These are phyloP conservation scores for Epizoanthus scotinus DNA, from an alignment of 92 coral and sea anemone species.

Conservation along the genomic window DNA sequence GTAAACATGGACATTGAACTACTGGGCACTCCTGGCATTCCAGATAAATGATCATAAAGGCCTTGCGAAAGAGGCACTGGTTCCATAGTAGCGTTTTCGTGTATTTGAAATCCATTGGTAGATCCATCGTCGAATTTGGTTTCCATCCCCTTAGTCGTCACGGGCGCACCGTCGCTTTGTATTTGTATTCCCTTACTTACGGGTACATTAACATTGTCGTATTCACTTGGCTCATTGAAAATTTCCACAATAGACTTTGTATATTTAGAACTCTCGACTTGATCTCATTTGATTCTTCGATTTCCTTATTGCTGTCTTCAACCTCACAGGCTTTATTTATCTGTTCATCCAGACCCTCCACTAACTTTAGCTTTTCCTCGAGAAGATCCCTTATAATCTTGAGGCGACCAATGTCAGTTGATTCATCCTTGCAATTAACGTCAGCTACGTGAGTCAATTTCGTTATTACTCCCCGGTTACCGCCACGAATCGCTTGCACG, in stretches of 20 bases:
- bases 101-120: too few relatives aligned
- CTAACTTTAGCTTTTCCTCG: neutral
- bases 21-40: too few relatives aligned
- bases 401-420: conserved; percentile 26
- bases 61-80: too few relatives aligned
- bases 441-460: conserved; percentile 62
- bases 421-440: conserved; percentile 19
- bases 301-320: conserved; percentile 31
- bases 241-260: too few relatives aligned
- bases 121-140: too few relatives aligned
- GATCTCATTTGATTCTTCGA: conserved; percentile 36
- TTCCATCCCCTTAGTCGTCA: too few relatives aligned
- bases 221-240: neutral
- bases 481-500: conserved; percentile 53
- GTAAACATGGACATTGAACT: too few relatives aligned
- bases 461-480: conserved; percentile 60
- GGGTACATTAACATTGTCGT: conserved; percentile 23
- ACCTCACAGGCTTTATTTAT: conserved; percentile 45
- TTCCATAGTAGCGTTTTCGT: too few relatives aligned
- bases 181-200: neutral
- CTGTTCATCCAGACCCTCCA: conserved; percentile 2
- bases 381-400: conserved; percentile 39
- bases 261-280: conserved; percentile 14
- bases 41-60: too few relatives aligned
- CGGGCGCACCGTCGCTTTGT: conserved; percentile 13